phyloP scores from a whole-genome alignment of 64 coral and sea anemone genomes.

The Orbicella faveolata region DNA sequence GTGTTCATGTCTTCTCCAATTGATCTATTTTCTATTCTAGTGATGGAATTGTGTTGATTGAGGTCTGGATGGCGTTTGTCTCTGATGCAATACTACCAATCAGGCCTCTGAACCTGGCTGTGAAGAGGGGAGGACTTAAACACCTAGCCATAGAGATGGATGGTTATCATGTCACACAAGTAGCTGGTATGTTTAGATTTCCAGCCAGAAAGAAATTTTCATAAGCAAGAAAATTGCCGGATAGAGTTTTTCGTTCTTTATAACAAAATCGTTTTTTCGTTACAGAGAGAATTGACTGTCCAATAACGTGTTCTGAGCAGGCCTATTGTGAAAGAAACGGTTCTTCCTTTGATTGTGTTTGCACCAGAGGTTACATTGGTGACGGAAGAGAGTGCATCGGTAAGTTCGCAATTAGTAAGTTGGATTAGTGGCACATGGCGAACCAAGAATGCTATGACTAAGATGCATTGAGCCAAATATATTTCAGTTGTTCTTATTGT shows the following conservation, averaged over 20 bases:
- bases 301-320: constrained; percentile 56
- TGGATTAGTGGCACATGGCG: too few species aligned
- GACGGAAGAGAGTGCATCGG: constrained; percentile 75
- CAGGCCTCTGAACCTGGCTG: constrained; percentile 62
- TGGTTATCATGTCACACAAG: constrained; percentile 60
- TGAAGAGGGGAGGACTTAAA: constrained; percentile 66
- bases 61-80: constrained; percentile 71
- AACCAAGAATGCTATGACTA: too few species aligned
- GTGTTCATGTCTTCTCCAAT: background rate
- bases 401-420: background rate
- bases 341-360: constrained; percentile 75
- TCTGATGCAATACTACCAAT: constrained; percentile 59
- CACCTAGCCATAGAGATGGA: constrained; percentile 66
- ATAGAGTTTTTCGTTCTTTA: background rate
- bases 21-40: constrained; percentile 16
- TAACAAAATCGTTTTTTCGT: background rate
- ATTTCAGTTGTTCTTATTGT: too few species aligned
- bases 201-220: background rate
- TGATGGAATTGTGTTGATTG: constrained; percentile 65
- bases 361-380: constrained; percentile 69
- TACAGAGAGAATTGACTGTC: constrained; percentile 75
- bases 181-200: constrained; percentile 56
- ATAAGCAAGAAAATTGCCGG: background rate
- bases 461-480: too few species aligned
- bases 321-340: constrained; percentile 74